phyloP scores from a whole-genome alignment of 2,888 invertebrate genomes.

The Meteorus cinctellus region DNA sequence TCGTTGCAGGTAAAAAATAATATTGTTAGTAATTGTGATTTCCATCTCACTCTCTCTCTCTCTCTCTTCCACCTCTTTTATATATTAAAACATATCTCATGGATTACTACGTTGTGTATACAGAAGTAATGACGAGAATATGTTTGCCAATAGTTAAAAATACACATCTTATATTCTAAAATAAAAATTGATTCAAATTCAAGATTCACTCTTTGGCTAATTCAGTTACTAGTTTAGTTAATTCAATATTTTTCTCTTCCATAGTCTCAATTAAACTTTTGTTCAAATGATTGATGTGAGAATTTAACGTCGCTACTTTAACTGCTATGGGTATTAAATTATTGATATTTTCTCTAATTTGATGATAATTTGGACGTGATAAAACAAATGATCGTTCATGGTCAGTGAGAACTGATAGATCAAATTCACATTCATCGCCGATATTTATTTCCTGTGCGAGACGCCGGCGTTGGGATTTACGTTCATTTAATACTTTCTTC shows the following conservation, averaged over 20 bases:
- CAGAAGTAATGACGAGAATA: background rate
- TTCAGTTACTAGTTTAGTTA: slow-evolving; percentile 52
- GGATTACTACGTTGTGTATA: slow-evolving; percentile 1
- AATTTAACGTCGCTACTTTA: slow-evolving; percentile 47
- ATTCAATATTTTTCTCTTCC: slow-evolving; percentile 46
- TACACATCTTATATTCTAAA: background rate
- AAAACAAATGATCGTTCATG: slow-evolving; percentile 56
- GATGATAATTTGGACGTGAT: slow-evolving; percentile 56
- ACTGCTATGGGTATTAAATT: slow-evolving; percentile 47
- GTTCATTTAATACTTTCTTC: slow-evolving; percentile 54
- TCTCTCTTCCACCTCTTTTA: background rate
- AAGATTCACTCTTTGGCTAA: slow-evolving; percentile 32
- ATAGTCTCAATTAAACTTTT: slow-evolving; percentile 50
- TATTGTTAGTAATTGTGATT: slow-evolving; percentile 23
- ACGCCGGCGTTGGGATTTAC: slow-evolving; percentile 50
- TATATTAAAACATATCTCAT: background rate
- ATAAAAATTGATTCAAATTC: slow-evolving; percentile 2
- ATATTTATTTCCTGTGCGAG: slow-evolving; percentile 41
- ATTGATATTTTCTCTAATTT: slow-evolving; percentile 53
- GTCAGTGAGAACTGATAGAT: slow-evolving; percentile 55
- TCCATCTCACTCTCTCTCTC: background rate
- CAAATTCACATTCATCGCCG: slow-evolving; percentile 49
- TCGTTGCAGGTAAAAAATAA: slow-evolving; percentile 1
- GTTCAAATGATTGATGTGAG: slow-evolving; percentile 49
- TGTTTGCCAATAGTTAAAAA: slow-evolving; percentile 2